A percentile compares a stretch with the other conserved stretches of the same genome.
Evolutionary conservation across 2,113 vertebrate species (phyloP).

Genomic region (Onychorhynchus coronatus): DNA sequence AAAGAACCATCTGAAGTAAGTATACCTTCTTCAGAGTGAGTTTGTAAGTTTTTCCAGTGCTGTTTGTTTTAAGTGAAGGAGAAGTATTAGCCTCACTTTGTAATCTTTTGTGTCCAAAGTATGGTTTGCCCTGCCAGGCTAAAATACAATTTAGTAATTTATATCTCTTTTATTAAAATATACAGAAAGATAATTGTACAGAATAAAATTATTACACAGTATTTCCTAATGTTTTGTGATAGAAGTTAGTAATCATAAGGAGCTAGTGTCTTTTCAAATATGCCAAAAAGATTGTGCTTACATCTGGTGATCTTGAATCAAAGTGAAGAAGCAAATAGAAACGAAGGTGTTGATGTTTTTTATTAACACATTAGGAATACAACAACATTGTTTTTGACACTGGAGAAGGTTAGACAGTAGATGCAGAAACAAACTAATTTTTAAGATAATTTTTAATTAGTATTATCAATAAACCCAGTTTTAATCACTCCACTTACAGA

Average conservation of each 20-base stretch:
- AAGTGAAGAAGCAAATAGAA: not conserved
- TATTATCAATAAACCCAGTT: not conserved
- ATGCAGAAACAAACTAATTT: not conserved
- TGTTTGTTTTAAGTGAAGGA: not conserved
- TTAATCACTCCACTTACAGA: not conserved
- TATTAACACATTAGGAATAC: not conserved
- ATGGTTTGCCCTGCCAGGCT: not conserved
- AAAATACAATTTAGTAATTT: not conserved
- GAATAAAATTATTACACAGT: not conserved
- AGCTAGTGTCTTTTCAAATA: not conserved
- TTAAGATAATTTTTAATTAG: not conserved
- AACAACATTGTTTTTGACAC: not conserved
- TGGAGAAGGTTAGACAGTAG: not conserved
- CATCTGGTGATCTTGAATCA: not conserved
- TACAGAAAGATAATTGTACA: not conserved
- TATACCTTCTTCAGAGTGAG: not conserved
- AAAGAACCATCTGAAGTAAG: slow-evolving; percentile 43
- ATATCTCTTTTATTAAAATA: not conserved
- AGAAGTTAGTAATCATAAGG: not conserved
- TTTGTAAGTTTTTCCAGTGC: not conserved
- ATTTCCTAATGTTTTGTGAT: slow-evolving; percentile 31
- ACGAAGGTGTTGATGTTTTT: not conserved
- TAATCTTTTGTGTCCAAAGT: not conserved
- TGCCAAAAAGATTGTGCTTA: not conserved
- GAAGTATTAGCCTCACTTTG: not conserved